These are phyloP conservation scores for Colaptes auratus DNA, from an alignment of 2,113 vertebrate species.

Conservation along the genomic window DNA sequence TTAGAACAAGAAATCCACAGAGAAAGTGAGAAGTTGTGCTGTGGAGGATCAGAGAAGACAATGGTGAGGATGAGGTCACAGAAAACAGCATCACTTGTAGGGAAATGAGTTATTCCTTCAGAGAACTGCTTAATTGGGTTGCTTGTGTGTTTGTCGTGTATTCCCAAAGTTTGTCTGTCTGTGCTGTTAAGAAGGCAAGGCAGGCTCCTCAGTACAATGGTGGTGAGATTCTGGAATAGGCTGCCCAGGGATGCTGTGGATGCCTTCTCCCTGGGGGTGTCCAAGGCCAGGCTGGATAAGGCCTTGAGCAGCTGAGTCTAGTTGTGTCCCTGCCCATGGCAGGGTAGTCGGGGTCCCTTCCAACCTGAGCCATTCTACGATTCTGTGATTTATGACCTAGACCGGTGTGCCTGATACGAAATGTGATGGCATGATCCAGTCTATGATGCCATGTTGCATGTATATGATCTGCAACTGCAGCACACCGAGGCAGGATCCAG, in stretches of 20 bases:
- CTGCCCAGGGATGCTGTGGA: no score
- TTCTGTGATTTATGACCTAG: background rate
- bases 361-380: no score
- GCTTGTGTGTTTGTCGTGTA: background rate
- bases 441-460: background rate
- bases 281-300: no score
- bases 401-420: background rate
- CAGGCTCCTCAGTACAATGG: no score
- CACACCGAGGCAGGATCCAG: no score
- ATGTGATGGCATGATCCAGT: background rate
- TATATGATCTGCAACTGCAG: no score
- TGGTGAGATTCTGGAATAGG: no score
- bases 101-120: background rate
- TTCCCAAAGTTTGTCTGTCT: background rate
- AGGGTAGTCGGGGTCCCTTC: no score
- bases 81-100: background rate
- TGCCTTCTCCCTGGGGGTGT: no score
- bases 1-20: background rate
- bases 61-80: background rate
- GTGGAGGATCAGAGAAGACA: background rate
- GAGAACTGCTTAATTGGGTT: background rate
- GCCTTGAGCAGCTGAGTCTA: no score
- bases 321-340: no score
- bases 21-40: background rate
- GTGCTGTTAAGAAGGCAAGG: background rate